A percentile compares a stretch with the other conserved stretches of the same genome.
These are phyloP conservation scores for Leptosomus discolor DNA, from an alignment of 2,113 vertebrate species.

Conservation along the genomic window DNA sequence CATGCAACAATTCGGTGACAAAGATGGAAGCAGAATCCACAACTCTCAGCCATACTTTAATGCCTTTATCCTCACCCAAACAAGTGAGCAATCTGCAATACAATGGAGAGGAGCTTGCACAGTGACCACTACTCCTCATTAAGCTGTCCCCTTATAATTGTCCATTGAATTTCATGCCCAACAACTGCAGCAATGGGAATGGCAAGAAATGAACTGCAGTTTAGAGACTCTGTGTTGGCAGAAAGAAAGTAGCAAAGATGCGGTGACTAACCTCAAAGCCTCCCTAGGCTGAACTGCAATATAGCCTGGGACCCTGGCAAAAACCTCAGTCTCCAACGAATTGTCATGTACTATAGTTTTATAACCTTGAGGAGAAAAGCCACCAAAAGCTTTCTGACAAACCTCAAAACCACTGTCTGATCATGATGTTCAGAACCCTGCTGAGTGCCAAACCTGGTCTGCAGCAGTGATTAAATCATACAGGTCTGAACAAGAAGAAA, in stretches of 20 bases:
- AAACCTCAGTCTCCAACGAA: neutral
- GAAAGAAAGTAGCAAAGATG: neutral
- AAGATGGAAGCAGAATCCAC: neutral
- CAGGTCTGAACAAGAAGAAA: neutral
- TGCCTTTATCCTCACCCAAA: neutral
- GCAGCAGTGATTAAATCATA: neutral
- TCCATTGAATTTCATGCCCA: neutral
- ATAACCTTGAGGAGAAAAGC: neutral
- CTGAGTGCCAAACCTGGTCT: neutral
- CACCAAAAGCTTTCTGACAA: neutral
- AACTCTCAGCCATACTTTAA: neutral
- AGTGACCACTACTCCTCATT: neutral
- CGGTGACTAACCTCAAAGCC: neutral
- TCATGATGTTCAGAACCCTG: neutral
- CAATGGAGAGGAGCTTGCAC: neutral
- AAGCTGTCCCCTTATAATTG: neutral
- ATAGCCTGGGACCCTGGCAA: neutral
- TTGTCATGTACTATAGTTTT: neutral
- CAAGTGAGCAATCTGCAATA: neutral
- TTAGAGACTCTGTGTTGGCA: fast-evolving
- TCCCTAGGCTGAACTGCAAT: neutral
- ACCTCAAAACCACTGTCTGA: neutral
- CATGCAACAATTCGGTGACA: fast-evolving
- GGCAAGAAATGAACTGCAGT: neutral
- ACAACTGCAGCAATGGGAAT: neutral